These are phyloP conservation scores for Lepidochitona cinerea DNA, from an alignment of 2,888 invertebrate species.

Conservation along the genomic window DNA sequence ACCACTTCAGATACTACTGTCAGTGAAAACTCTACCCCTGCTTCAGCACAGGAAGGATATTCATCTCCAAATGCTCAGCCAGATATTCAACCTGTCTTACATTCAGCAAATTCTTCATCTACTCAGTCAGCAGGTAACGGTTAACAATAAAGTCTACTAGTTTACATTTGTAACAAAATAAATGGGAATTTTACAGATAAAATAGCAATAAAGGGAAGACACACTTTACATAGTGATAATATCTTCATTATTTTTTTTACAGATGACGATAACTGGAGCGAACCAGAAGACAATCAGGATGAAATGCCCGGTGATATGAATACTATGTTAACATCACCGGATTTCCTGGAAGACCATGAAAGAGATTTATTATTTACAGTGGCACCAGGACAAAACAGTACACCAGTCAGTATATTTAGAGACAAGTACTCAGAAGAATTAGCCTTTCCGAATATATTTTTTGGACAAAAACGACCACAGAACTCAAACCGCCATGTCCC, in stretches of 20 bases:
- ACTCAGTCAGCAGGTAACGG: background rate
- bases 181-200: background rate
- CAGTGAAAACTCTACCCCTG: background rate
- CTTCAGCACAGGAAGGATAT: background rate
- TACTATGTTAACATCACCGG: slow-evolving; percentile 24
- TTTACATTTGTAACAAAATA: background rate
- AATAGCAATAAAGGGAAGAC: background rate
- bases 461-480: slow-evolving; percentile 18
- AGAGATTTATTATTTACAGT: slow-evolving; percentile 26
- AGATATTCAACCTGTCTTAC: background rate
- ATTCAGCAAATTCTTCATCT: background rate
- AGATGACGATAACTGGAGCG: slow-evolving; percentile 15
- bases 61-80: background rate
- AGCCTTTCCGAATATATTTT: slow-evolving; percentile 30
- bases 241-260: background rate
- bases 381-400: slow-evolving; percentile 31
- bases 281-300: slow-evolving; percentile 31
- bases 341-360: slow-evolving; percentile 26
- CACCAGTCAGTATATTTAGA: slow-evolving; percentile 30
- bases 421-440: slow-evolving; percentile 24
- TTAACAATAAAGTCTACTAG: background rate
- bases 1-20: background rate
- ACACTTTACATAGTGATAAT: background rate
- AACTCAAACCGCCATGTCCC: slow-evolving; percentile 21
- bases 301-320: slow-evolving; percentile 20